phyloP scores from a whole-genome alignment of 2,888 invertebrate genomes.

The Embidobia sp. region DNA sequence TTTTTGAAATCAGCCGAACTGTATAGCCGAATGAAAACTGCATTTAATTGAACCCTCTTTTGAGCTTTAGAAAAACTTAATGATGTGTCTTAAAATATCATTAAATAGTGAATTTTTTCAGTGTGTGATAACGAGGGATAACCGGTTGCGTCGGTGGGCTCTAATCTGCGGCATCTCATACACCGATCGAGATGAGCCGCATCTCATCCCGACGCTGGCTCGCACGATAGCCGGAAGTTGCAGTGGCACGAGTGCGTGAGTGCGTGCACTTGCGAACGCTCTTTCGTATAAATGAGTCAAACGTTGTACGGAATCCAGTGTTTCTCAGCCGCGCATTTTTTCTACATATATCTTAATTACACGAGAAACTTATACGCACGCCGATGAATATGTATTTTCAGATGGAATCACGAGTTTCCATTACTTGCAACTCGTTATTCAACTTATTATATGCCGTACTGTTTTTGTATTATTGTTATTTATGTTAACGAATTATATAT shows the following conservation, averaged over 20 bases:
- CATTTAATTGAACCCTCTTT: no score
- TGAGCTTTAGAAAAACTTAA: no score
- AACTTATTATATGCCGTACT: conserved; percentile 60
- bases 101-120: no score
- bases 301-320: conserved; percentile 31
- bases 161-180: conserved; percentile 60
- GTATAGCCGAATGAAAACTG: no score
- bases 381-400: conserved; percentile 60
- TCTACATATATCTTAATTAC: conserved; percentile 61
- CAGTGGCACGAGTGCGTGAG: conserved; percentile 62
- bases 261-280: conserved; percentile 58
- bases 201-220: conserved; percentile 11
- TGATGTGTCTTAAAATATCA: no score
- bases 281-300: conserved; percentile 54
- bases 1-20: no score
- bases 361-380: conserved; percentile 52
- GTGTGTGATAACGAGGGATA: conserved; percentile 53
- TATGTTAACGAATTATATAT: conserved; percentile 62
- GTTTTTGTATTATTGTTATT: conserved; percentile 63
- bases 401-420: conserved; percentile 56
- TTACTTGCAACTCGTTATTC: conserved; percentile 55
- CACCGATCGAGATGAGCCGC: conserved; percentile 50
- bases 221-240: conserved; percentile 62
- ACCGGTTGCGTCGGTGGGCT: conserved; percentile 63
- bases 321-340: conserved; percentile 58